These are phyloP conservation scores for Mesorhabditis spiculigera DNA, from an alignment of 2,888 invertebrate species.

Conservation along the genomic window DNA sequence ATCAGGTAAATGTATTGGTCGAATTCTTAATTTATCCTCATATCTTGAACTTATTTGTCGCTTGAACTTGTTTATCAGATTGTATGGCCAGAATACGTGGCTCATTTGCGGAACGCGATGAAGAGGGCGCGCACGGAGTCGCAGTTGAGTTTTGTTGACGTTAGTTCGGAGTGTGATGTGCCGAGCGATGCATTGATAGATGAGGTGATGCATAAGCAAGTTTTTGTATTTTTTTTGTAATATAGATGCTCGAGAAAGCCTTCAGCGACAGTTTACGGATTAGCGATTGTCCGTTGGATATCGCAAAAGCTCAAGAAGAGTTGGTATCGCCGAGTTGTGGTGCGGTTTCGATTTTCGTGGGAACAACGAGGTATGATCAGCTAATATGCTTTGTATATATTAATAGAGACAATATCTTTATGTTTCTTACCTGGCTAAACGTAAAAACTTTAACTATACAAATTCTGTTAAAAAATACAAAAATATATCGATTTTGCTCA, in stretches of 20 bases:
- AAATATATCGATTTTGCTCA: too few species aligned
- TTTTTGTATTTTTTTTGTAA: too few species aligned
- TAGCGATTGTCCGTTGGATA: too few species aligned
- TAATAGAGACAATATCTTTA: too few species aligned
- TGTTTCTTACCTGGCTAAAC: too few species aligned
- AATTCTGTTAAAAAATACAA: too few species aligned
- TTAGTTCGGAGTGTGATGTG: background rate
- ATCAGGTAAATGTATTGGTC: constrained; percentile 18
- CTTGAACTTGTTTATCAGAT: background rate
- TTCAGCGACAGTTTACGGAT: too few species aligned
- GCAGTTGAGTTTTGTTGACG: background rate
- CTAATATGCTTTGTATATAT: too few species aligned
- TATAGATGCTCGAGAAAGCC: too few species aligned
- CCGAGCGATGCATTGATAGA: background rate
- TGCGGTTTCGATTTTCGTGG: constrained; percentile 49
- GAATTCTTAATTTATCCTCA: background rate
- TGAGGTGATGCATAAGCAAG: background rate
- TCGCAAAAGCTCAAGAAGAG: too few species aligned
- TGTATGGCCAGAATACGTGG: background rate
- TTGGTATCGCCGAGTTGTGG: constrained; percentile 34
- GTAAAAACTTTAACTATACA: too few species aligned
- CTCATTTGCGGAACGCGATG: constrained; percentile 1
- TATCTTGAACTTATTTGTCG: background rate
- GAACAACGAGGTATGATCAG: constrained; percentile 26
- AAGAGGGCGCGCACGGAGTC: background rate